Evolutionary conservation across 2,113 vertebrate species (phyloP).

Genomic region (Xenopus laevis): DNA sequence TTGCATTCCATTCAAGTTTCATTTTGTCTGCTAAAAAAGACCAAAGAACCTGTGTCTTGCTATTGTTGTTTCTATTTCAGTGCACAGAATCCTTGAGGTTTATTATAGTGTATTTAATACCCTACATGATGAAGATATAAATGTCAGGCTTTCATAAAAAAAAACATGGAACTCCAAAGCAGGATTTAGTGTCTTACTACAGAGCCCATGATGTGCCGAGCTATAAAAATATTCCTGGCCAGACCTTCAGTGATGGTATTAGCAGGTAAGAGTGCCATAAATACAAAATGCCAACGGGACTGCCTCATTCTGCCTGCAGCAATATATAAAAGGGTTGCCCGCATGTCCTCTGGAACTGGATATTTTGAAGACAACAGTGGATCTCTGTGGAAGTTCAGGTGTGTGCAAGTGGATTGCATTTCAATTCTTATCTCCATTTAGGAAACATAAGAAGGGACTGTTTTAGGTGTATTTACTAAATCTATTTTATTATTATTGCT

Average conservation of each 20-base stretch:
- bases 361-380: too few relatives aligned
- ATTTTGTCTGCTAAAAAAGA: constrained; percentile 63
- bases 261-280: not conserved
- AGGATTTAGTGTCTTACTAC: not conserved
- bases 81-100: not conserved
- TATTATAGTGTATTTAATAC: not conserved
- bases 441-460: too few relatives aligned
- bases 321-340: too few relatives aligned
- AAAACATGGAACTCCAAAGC: not conserved
- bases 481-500: too few relatives aligned
- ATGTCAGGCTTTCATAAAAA: not conserved
- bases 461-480: too few relatives aligned
- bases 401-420: too few relatives aligned
- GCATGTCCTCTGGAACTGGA: too few relatives aligned
- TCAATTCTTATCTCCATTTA: too few relatives aligned
- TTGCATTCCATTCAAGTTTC: not conserved
- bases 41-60: constrained; percentile 59
- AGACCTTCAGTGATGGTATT: not conserved
- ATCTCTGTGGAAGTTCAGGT: too few relatives aligned
- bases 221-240: constrained; percentile 3
- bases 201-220: not conserved
- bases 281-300: not conserved
- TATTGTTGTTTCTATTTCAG: not conserved
- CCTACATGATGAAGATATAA: not conserved
- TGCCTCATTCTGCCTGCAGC: not conserved